These are phyloP conservation scores for Amphipoea oculea DNA, from an alignment of 2,888 invertebrate species.

Conservation along the genomic window DNA sequence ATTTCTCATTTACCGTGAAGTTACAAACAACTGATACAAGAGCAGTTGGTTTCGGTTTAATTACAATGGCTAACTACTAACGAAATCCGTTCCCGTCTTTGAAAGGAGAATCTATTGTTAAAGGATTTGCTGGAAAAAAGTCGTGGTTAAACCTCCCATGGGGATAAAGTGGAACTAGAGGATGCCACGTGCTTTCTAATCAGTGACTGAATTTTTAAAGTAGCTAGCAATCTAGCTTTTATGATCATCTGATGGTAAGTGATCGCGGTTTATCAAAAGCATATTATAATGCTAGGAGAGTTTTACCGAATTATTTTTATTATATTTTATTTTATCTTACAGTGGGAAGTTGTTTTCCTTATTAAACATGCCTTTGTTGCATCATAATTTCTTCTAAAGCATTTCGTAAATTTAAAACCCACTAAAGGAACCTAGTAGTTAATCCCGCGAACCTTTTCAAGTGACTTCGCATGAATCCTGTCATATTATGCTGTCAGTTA, in stretches of 20 bases:
- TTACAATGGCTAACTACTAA: slow-evolving; percentile 48
- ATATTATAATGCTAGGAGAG: neutral
- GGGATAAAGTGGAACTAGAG: slow-evolving; percentile 16
- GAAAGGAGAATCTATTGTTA: slow-evolving; percentile 40
- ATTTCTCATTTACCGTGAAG: slow-evolving; percentile 5
- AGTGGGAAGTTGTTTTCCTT: neutral
- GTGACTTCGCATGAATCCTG: neutral
- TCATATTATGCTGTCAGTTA: slow-evolving; percentile 2
- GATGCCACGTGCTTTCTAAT: slow-evolving; percentile 31
- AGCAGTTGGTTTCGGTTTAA: slow-evolving; percentile 46
- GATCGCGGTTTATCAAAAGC: neutral
- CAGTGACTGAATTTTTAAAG: neutral
- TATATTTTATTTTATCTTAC: neutral
- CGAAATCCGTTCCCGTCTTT: slow-evolving; percentile 48
- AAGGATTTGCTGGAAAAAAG: slow-evolving; percentile 29
- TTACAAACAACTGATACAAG: neutral
- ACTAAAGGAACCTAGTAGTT: neutral
- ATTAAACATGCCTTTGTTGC: neutral
- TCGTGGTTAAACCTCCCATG: slow-evolving; percentile 23
- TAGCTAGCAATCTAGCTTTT: neutral
- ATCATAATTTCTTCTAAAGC: neutral
- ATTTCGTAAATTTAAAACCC: too few relatives aligned
- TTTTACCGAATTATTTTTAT: too few relatives aligned
- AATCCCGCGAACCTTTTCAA: neutral
- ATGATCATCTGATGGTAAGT: neutral